A percentile compares a stretch with the other conserved stretches of the same genome.
These are phyloP conservation scores for Melieria picta DNA, from an alignment of 2,888 invertebrate genomes.

Conservation along the genomic window DNA sequence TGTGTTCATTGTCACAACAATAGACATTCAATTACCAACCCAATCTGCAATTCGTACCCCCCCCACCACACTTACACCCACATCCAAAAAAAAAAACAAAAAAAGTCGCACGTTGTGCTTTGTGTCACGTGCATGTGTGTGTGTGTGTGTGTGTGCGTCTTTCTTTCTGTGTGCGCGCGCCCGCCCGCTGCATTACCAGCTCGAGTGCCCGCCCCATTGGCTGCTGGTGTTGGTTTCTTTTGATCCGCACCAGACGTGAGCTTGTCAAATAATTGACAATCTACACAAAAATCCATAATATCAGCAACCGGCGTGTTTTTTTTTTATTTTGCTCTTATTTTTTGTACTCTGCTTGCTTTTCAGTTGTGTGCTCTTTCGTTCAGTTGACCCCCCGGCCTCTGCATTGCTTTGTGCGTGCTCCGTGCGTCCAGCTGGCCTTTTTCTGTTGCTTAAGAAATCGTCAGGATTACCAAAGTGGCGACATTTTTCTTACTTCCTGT, in stretches of 20 bases:
- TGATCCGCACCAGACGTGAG: slow-evolving; percentile 6
- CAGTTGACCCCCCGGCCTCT: neutral
- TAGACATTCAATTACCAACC: slow-evolving; percentile 35
- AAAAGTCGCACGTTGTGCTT: too few species aligned
- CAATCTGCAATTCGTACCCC: neutral
- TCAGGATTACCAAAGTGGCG: slow-evolving; percentile 26
- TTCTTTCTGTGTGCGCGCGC: neutral
- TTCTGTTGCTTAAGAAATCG: neutral
- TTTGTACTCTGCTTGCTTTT: neutral
- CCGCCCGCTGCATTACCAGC: neutral
- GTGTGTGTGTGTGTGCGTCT: neutral
- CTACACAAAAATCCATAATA: slow-evolving; percentile 32
- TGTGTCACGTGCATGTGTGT: neutral
- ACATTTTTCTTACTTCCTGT: slow-evolving; percentile 7
- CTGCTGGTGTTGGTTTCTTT: neutral
- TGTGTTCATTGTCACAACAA: slow-evolving; percentile 33
- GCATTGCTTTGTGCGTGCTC: too few species aligned
- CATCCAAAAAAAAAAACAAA: neutral
- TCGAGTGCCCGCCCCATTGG: neutral
- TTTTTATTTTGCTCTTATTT: neutral
- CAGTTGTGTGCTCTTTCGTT: neutral
- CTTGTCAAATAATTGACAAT: slow-evolving; percentile 33
- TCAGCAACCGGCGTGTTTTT: slow-evolving; percentile 18
- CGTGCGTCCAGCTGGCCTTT: neutral
- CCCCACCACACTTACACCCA: neutral